Conservation (phyloP, 2,113 vertebrate species). For the Amblyopsis rosae region DNA sequence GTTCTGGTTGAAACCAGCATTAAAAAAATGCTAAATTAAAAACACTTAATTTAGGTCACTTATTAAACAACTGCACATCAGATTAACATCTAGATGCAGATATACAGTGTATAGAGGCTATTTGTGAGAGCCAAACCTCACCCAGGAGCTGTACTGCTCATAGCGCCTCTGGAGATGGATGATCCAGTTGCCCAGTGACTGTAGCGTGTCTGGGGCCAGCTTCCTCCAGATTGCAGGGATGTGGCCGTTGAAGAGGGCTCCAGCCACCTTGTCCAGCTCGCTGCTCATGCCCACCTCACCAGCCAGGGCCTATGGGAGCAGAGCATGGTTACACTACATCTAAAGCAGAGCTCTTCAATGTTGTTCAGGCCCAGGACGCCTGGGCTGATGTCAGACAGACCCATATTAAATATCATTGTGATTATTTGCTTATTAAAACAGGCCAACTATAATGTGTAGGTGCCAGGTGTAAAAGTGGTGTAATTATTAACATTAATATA, state of each 20-base stretch:
- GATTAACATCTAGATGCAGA: not conserved
- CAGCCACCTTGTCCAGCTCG: conserved; percentile 89
- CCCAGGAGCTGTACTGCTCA: conserved; percentile 88
- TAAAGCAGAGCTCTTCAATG: not conserved
- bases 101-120: not conserved
- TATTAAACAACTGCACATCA: too few relatives aligned
- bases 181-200: conserved; percentile 94
- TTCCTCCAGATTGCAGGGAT: conserved; percentile 91
- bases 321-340: too few relatives aligned
- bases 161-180: conserved; percentile 85
- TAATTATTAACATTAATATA: too few relatives aligned
- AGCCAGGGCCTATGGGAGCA: conserved; percentile 82
- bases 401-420: too few relatives aligned
- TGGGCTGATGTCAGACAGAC: too few relatives aligned
- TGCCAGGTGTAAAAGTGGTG: too few relatives aligned
- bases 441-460: too few relatives aligned
- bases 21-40: too few relatives aligned
- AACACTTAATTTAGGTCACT: too few relatives aligned
- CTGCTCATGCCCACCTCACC: conserved; percentile 97
- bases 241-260: conserved; percentile 86
- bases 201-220: conserved; percentile 89
- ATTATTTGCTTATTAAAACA: too few relatives aligned
- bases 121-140: conserved; percentile 69
- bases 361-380: too few relatives aligned
- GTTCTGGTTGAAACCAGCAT: too few relatives aligned